Conservation (phyloP, 1,140 invertebrate species). For the Popillia japonica region DNA sequence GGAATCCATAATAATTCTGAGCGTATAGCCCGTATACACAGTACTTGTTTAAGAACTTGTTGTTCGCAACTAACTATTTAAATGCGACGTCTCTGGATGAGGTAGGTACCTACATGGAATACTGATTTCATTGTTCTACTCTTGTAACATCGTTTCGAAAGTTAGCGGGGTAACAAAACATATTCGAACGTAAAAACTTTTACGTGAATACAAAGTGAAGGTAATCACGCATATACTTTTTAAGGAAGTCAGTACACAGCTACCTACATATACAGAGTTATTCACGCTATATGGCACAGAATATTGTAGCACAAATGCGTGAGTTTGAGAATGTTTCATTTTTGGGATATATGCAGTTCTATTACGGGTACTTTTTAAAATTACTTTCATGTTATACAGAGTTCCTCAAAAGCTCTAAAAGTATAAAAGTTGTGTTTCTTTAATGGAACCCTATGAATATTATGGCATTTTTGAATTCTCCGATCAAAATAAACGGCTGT, state of each 20-base stretch:
- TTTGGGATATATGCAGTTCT: no score
- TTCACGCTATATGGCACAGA: no score
- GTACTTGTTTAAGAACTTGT: constrained; percentile 3
- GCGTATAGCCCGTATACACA: background rate
- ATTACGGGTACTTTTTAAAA: no score
- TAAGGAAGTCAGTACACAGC: background rate
- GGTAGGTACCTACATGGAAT: background rate
- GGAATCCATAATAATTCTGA: background rate
- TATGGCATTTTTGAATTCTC: no score
- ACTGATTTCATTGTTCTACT: background rate
- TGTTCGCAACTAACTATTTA: background rate
- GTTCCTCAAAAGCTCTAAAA: no score
- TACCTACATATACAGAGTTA: no score
- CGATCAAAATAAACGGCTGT: no score
- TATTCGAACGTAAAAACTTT: background rate
- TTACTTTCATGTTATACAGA: no score
- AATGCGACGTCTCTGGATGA: background rate
- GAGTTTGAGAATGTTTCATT: no score
- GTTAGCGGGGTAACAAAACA: background rate
- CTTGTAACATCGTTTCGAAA: background rate
- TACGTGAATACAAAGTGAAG: background rate
- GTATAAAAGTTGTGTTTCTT: no score
- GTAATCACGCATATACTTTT: background rate
- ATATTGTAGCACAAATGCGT: no score
- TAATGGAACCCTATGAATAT: no score